A percentile compares a stretch with the other conserved stretches of the same genome.
phyloP scores from a whole-genome alignment of 1,140 invertebrate genomes.

The Tetramorium alpestre region DNA sequence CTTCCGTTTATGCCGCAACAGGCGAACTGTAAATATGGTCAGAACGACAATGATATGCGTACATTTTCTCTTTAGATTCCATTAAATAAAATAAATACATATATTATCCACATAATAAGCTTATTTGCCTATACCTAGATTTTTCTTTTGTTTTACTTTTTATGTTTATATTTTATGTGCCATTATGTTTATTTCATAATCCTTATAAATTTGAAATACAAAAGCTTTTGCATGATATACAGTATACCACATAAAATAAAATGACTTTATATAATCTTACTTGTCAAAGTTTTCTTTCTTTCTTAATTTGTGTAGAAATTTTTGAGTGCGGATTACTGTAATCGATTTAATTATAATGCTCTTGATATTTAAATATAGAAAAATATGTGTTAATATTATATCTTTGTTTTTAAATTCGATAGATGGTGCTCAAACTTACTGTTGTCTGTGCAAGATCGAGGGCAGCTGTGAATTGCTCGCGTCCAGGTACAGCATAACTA shows the following conservation, averaged over 20 bases:
- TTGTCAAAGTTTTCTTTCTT: background rate
- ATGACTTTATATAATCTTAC: background rate
- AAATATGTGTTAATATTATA: background rate
- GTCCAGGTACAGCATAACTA: conserved; percentile 91
- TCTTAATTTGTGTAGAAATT: background rate
- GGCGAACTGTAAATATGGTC: conserved; percentile 87
- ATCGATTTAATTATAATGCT: background rate
- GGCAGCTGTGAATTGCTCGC: conserved; percentile 92
- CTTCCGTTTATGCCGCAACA: conserved; percentile 94
- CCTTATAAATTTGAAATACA: background rate
- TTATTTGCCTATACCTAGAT: background rate
- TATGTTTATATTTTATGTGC: background rate
- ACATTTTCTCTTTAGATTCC: background rate
- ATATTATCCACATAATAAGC: background rate
- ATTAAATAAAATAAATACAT: background rate
- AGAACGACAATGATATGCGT: background rate
- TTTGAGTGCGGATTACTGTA: background rate
- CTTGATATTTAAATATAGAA: background rate
- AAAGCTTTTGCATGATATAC: background rate
- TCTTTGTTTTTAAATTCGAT: background rate
- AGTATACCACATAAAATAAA: background rate
- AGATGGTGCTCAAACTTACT: conserved; percentile 79
- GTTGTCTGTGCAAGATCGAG: conserved; percentile 91
- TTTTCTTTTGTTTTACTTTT: background rate
- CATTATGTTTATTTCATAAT: background rate